Base-by-base conservation (phyloP, 2,113 vertebrate species). In the Cariama cristata region DNA sequence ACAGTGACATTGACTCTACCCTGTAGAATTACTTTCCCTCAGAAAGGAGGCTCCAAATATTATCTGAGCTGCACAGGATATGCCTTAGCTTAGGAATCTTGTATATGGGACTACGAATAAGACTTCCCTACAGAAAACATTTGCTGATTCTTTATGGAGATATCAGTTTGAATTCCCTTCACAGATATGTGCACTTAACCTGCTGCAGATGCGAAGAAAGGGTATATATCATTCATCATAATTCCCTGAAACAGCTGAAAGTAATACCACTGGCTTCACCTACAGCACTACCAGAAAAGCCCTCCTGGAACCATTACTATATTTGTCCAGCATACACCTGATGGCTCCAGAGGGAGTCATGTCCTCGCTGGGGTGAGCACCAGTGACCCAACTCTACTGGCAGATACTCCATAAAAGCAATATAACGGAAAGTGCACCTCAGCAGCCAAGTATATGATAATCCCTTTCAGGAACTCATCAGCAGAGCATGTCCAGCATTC, bases 381-480 rank as follows among this genome's bases (percentile, higher is more conserved):
- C 60, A 40, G 23, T 62, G 21, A 63, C 26, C 6, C 26, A 59
- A 44, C 15, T 64, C 22, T 58, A 56, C n/a, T 10, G 24, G 24
- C 11, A 32, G 35, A 7, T 33, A 32, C 5, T 56, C 23, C 32
- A 27, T 21, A 66, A 32, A 32, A 59, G 24, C 17, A 55, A 19
- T 49, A 16, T 12, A 47, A 53, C 22, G 19, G n/a, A 85, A 89
- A 20, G 4, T 32, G 8, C 16, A 9, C 8, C 30, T 60, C 45
- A 49, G 27, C 27, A 76, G 12, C 11, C 5, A 8, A 5, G 5
- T 38, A n/a, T 64, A 19, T 2, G 4, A 53, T 12, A 8, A 85
- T 6, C 8, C 5, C 12, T 24, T 47, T 35, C 0, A 1, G 30
- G 44, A 79, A 24, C n/a, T 40, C 11, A 2, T 14, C 32, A 72